Evolutionary conservation across 2,797 vertebrate genomes (phyloP).

Genomic region (Amphiprion clarkii): DNA sequence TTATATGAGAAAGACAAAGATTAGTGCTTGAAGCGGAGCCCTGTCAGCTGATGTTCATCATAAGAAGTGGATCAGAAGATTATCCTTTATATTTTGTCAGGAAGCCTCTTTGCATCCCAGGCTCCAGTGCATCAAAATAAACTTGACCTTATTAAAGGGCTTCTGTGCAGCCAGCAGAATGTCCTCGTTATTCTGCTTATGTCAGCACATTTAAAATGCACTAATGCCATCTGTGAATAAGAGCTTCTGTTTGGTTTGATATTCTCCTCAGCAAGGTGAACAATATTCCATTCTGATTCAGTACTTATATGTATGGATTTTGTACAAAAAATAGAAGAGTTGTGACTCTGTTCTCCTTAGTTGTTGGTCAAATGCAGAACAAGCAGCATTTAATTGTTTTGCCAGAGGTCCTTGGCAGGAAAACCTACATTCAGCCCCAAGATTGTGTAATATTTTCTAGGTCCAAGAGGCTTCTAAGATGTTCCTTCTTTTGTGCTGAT

Average conservation of each 20-base stretch:
- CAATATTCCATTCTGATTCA: conserved; percentile 25
- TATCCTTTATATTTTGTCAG: conserved; percentile 17
- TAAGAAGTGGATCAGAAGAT: conserved; percentile 6
- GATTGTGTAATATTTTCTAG: conserved; percentile 31
- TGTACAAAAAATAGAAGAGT: conserved; percentile 16
- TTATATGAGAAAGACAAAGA: conserved; percentile 18
- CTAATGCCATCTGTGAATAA: conserved; percentile 22
- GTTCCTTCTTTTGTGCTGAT: conserved; percentile 26
- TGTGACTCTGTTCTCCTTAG: conserved; percentile 1
- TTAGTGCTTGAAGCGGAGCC: background rate
- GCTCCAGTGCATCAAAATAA: conserved; percentile 43
- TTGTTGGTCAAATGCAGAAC: background rate
- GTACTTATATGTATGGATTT: conserved; percentile 20
- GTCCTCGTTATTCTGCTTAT: conserved; percentile 63
- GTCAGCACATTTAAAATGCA: conserved; percentile 61
- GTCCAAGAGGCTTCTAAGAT: conserved; percentile 39
- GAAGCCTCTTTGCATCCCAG: conserved; percentile 5
- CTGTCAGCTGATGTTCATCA: background rate
- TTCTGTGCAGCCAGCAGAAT: conserved; percentile 41
- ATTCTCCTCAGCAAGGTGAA: conserved; percentile 13
- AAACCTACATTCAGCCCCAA: conserved; percentile 28
- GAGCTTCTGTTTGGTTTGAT: conserved; percentile 24
- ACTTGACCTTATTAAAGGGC: conserved; percentile 47
- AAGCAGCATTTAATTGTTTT: conserved; percentile 29
- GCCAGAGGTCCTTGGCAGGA: conserved; percentile 29